phyloP scores from a whole-genome alignment of 2,113 vertebrate species.

The Campylorhamphus procurvoides region DNA sequence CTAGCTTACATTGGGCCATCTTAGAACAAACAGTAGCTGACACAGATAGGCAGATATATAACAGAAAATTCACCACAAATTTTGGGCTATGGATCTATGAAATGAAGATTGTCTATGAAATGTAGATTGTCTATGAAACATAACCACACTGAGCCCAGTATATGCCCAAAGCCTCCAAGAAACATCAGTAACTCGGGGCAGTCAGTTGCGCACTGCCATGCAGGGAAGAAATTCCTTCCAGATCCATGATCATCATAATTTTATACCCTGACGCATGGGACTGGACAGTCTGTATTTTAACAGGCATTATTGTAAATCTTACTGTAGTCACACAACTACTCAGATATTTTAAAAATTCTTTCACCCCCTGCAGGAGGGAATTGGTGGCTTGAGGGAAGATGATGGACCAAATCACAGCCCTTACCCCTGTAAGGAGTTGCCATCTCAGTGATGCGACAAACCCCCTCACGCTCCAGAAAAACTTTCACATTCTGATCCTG shows the following conservation, averaged over 20 bases:
- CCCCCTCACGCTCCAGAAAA: rapidly evolving
- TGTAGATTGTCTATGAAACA: background rate
- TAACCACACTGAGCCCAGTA: background rate
- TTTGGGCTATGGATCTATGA: background rate
- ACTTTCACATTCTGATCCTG: background rate
- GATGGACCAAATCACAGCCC: background rate
- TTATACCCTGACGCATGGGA: background rate
- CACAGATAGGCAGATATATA: rapidly evolving
- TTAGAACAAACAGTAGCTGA: background rate
- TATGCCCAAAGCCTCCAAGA: background rate
- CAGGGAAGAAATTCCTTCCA: background rate
- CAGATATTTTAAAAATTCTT: background rate
- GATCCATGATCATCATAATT: background rate
- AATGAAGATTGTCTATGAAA: background rate
- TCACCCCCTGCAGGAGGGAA: background rate
- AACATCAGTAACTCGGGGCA: background rate
- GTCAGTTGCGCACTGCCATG: background rate
- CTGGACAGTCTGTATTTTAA: background rate
- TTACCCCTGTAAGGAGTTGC: background rate
- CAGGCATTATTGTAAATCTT: background rate
- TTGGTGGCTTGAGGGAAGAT: background rate
- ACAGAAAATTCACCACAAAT: background rate
- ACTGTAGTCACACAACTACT: background rate
- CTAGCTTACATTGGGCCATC: background rate
- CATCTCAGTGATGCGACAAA: background rate